These are phyloP conservation scores for Apogon talboti DNA, from an alignment of 2,797 vertebrate species.

Conservation along the genomic window DNA sequence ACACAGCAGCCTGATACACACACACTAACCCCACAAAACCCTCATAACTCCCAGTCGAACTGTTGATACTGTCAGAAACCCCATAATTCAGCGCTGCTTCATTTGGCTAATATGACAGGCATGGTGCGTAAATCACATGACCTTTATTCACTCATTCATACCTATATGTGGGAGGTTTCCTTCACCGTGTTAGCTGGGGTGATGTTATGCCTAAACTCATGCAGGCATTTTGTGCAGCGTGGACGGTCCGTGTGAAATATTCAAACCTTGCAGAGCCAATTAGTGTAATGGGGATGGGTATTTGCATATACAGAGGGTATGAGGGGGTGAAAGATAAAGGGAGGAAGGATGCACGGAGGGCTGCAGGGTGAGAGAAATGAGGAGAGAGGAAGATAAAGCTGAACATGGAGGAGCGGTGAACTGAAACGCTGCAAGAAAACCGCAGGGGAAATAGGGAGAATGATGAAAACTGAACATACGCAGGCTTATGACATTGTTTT, in stretches of 20 bases:
- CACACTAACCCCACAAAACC: slow-evolving; percentile 11
- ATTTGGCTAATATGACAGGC: slow-evolving; percentile 67
- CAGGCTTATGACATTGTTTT: not conserved
- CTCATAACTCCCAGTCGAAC: slow-evolving; percentile 36
- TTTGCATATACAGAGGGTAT: slow-evolving; percentile 57
- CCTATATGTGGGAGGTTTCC: slow-evolving; percentile 29
- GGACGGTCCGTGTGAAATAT: slow-evolving; percentile 54
- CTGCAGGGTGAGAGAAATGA: slow-evolving; percentile 9
- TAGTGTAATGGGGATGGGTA: slow-evolving; percentile 61
- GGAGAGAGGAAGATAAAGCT: slow-evolving; percentile 1
- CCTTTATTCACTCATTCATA: slow-evolving; percentile 51
- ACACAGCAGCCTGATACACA: slow-evolving; percentile 19
- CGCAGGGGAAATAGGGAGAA: slow-evolving; percentile 1
- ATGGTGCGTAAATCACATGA: slow-evolving; percentile 60
- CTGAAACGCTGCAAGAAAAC: not conserved
- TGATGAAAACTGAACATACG: not conserved
- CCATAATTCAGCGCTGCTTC: slow-evolving; percentile 59
- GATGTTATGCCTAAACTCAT: slow-evolving; percentile 20
- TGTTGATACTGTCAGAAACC: slow-evolving; percentile 28
- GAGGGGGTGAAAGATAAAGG: slow-evolving; percentile 31
- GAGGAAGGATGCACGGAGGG: slow-evolving; percentile 9
- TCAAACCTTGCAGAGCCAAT: slow-evolving; percentile 61
- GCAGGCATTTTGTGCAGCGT: slow-evolving; percentile 4
- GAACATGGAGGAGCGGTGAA: not conserved
- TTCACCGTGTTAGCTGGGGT: slow-evolving; percentile 32